phyloP scores from a whole-genome alignment of 2,113 vertebrate genomes.

The Larimichthys polyactis region DNA sequence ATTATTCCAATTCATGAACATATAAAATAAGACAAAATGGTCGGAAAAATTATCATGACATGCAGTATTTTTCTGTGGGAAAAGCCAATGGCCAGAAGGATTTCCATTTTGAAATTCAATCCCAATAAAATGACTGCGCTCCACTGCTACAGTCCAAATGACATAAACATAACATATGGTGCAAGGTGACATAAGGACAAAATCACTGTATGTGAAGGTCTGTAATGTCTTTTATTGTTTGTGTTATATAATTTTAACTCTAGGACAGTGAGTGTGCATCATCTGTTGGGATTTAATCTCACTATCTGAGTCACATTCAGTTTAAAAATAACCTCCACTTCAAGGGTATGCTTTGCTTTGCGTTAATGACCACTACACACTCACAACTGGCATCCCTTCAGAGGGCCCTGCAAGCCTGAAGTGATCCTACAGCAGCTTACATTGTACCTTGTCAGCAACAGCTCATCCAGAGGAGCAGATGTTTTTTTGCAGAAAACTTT shows the following conservation, averaged over 20 bases:
- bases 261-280: neutral
- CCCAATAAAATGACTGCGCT: constrained; percentile 22
- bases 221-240: neutral
- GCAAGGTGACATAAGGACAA: neutral
- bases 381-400: constrained; percentile 50
- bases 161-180: constrained; percentile 22
- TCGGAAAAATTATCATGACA: constrained; percentile 5
- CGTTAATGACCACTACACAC: constrained; percentile 37
- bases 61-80: constrained; percentile 15
- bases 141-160: constrained; percentile 5
- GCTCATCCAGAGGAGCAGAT: constrained; percentile 62
- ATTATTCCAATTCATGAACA: constrained; percentile 29
- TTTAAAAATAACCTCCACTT: constrained; percentile 33
- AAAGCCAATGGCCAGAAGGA: neutral
- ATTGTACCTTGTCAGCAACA: constrained; percentile 65
- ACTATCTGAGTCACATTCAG: neutral
- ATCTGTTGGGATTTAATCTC: constrained; percentile 18
- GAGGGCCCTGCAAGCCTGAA: constrained; percentile 26
- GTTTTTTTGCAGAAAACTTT: constrained; percentile 46
- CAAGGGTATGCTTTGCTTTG: constrained; percentile 18
- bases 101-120: constrained; percentile 26
- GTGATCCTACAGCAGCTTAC: constrained; percentile 61
- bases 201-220: neutral
- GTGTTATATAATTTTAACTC: neutral
- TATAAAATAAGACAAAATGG: constrained; percentile 19